Conservation (phyloP, 92 coral and sea anemone genomes). For the Epizoanthus stellaris region DNA sequence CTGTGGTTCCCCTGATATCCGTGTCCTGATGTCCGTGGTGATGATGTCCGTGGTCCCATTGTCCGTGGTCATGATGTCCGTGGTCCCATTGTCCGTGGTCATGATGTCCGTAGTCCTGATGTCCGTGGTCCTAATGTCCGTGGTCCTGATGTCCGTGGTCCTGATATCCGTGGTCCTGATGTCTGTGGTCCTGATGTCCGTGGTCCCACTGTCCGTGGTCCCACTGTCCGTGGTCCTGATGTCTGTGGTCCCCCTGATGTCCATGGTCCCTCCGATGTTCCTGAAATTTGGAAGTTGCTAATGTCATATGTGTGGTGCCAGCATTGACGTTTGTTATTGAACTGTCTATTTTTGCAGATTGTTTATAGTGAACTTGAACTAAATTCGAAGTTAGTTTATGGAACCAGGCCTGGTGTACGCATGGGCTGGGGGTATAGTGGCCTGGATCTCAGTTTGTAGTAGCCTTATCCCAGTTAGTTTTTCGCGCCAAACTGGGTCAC, state of each 20-base stretch:
- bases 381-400: neutral
- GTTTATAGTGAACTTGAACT: neutral
- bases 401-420: slow-evolving; percentile 5
- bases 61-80: too few species aligned
- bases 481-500: too few species aligned
- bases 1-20: neutral
- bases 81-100: too few species aligned
- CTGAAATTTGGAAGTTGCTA: neutral
- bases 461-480: too few species aligned
- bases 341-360: neutral
- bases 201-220: neutral
- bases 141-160: too few species aligned
- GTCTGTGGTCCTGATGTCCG: neutral
- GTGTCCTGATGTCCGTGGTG: neutral
- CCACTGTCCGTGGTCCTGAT: neutral
- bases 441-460: neutral
- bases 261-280: neutral
- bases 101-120: too few species aligned
- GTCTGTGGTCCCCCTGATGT: neutral
- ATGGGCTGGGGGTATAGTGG: neutral
- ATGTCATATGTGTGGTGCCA: neutral
- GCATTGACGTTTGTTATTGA: slow-evolving; percentile 2
- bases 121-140: too few species aligned
- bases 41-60: neutral
- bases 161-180: too few species aligned